A percentile compares a stretch with the other conserved stretches of the same genome.
Evolutionary conservation across 2,888 invertebrate species (phyloP).

Genomic region (Drepanosiphum platanoidis): DNA sequence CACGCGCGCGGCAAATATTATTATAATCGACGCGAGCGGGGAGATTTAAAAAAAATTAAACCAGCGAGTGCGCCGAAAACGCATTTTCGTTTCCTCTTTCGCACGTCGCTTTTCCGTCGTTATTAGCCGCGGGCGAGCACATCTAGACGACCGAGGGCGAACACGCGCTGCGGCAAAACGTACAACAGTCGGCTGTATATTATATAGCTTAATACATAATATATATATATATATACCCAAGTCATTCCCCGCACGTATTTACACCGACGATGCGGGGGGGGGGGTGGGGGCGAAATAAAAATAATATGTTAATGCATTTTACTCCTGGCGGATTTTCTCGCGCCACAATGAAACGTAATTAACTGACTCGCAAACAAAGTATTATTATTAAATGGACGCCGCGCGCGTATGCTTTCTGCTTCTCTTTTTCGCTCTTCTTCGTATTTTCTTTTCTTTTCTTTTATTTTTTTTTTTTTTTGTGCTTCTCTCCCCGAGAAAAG

Average conservation of each 20-base stretch:
- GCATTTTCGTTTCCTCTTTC: neutral
- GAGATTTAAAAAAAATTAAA: constrained; percentile 8
- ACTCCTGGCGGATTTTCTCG: neutral
- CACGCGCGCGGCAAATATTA: neutral
- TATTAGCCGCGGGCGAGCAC: neutral
- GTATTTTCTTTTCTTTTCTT: neutral
- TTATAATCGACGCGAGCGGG: neutral
- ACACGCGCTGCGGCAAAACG: neutral
- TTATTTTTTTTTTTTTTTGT: neutral
- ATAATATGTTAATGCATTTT: constrained; percentile 47
- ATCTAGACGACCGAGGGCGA: neutral
- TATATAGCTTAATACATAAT: neutral
- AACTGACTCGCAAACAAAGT: constrained; percentile 15
- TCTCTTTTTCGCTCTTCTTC: no score
- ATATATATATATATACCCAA: neutral
- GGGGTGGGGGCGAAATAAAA: neutral
- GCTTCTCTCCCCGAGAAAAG: neutral
- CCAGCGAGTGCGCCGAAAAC: no score
- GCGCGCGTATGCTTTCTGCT: constrained; percentile 8
- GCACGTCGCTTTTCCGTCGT: neutral
- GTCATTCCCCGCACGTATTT: neutral
- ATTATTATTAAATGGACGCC: constrained; percentile 44
- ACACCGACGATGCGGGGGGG: neutral
- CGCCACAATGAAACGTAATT: constrained; percentile 32
- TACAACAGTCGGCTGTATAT: no score